Evolutionary conservation across 2,113 vertebrate species (phyloP), one percentile per base, ranked within the genome.

Genomic region (Arothron firmamentum): DNA sequence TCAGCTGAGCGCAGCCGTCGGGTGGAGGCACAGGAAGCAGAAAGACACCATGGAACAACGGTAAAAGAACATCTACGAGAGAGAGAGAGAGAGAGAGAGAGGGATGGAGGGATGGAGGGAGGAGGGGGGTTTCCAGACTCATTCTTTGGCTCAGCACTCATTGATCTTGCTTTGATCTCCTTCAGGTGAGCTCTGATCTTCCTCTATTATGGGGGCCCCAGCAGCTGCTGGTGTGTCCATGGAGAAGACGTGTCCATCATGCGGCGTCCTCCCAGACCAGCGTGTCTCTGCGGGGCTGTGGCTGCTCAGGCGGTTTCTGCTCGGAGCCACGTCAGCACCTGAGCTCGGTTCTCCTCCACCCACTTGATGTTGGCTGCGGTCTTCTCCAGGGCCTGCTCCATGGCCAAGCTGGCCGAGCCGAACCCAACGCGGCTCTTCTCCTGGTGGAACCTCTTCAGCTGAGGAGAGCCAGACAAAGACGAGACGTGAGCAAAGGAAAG

Each of bases 341-440:
- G 0, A 0, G n/a, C 64, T 85, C 75, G 85, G 86, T 97, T 98
- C 42, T 92, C 86, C 0, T 62, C 72, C 82, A 96, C 87, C 97
- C 96, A 98, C 18, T 89, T 90, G 64, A 96, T 95, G 81, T 96
- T 97, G 57, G 92, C 79, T 0, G 70, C 89, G 0, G 93, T 96
- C 65, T 75, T 91, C 85, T 98, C 96, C 70, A 97, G 89, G 0
- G 94, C 93, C 70, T 97, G 97, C 75, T 96, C 92, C 82, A 98
- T 67, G 0, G 94, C 92, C 16, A 92, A 65, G 0, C 92, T 92
- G 53, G 86, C 94, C 0, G 96, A 93, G 63, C 96, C 96, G 1
- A 98, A 98, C 5, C 96, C 96, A 0, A 76, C 34, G 0, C 88
- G 74, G 5, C 79, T 38, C 15, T 97, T 94, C 9, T 94, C 87